phyloP scores from a whole-genome alignment of 2,113 vertebrate genomes.

The Calypte anna region DNA sequence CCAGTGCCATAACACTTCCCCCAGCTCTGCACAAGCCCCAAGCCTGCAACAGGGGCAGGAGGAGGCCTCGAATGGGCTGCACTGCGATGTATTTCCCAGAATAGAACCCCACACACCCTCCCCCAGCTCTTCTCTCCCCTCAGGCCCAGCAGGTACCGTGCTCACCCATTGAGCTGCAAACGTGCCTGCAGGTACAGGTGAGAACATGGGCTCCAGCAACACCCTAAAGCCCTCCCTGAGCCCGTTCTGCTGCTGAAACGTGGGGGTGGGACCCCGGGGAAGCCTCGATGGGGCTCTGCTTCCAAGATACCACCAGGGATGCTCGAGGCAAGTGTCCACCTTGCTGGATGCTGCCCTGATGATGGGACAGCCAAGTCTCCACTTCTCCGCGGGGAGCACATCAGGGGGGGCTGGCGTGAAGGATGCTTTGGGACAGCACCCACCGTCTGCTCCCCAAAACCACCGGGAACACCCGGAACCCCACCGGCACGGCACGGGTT shows the following conservation, averaged over 20 bases:
- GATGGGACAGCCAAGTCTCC: background rate
- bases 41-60: rapidly evolving
- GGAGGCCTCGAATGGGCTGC: background rate
- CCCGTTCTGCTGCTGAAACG: rapidly evolving
- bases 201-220: background rate
- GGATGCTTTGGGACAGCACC: background rate
- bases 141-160: rapidly evolving
- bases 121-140: rapidly evolving
- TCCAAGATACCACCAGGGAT: background rate
- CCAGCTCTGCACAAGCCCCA: background rate
- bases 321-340: rapidly evolving
- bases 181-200: rapidly evolving
- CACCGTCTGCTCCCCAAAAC: background rate
- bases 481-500: background rate
- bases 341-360: rapidly evolving
- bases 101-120: rapidly evolving
- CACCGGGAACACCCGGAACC: background rate
- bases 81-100: rapidly evolving
- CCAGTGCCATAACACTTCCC: background rate
- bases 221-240: rapidly evolving
- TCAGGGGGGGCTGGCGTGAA: rapidly evolving
- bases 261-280: rapidly evolving
- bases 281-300: background rate
- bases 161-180: background rate
- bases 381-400: rapidly evolving